Evolutionary conservation across 2,797 vertebrate genomes (phyloP), one percentile per base, ranked within the genome.

Genomic region (Gymnoscopelus microlampas): DNA sequence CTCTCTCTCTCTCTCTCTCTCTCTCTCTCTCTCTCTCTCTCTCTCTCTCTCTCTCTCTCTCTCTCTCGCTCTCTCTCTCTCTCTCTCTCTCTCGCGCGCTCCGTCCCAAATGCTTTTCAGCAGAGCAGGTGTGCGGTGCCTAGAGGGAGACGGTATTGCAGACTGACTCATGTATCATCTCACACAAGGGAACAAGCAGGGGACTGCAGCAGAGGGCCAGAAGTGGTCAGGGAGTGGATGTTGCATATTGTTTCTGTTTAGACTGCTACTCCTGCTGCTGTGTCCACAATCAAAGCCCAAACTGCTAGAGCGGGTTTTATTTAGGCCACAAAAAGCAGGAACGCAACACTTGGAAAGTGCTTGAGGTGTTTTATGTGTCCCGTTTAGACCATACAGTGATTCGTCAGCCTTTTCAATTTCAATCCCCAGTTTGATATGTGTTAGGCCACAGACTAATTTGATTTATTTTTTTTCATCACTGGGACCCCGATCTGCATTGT

Each of bases 101-200:
- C 54, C 50, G 74, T 80, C 74, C 74, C 57, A 73, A 81, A 80
- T 71, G 1, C 62, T 77, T 77, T 83, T 86, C 63, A 84, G 68
- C 62, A 74, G 66, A 80, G 63, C 60, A 70, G 65, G 59, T 71
- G 58, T 13, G n/a, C 63, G 49, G 68, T 3, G 3, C 66, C 66
- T 48, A 77, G 70, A 79, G 53, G 32, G 19, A 77, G 60, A 71
- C 78, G 39, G 39, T 44, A 44, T 10, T 8, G 39, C 2, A 8
- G 39, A 44, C 39, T 44, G 39, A 44, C 39, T 44, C 39, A 68
- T 32, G 79, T 67, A 61, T 87, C 78, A 83, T 88, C 73, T 71
- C 58, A 48, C 3, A 1, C 39, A 29, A n/a, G n/a, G 50, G 48
- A 10, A 71, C 66, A 35, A 23, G 24, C 19, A 71, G 60, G 44